These are phyloP conservation scores for Enteromius radiatus DNA, from an alignment of 2,797 vertebrate species.

Conservation along the genomic window DNA sequence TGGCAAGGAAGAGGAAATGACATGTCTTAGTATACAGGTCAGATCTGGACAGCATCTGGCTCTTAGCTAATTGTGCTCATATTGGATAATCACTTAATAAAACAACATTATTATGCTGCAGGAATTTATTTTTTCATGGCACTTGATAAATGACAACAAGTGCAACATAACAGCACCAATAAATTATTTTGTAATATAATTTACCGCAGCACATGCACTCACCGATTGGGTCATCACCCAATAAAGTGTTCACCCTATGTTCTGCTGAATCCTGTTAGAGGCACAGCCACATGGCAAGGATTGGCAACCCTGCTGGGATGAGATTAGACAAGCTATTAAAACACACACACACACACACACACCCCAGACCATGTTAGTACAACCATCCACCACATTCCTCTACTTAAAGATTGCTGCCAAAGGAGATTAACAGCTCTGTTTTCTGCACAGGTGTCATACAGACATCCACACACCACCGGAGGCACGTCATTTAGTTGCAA, in stretches of 20 bases:
- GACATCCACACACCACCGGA: background rate
- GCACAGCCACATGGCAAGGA: conserved; percentile 56
- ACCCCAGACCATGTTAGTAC: conserved; percentile 25
- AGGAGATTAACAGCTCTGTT: conserved; percentile 33
- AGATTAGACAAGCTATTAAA: conserved; percentile 60
- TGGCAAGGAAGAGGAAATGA: conserved; percentile 18
- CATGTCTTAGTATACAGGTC: conserved; percentile 11
- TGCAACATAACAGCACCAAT: background rate
- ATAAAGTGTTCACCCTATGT: conserved; percentile 50
- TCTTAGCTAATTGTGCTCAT: background rate
- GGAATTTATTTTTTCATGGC: background rate
- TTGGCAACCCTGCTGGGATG: conserved; percentile 51
- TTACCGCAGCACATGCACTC: background rate
- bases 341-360: conserved; percentile 39
- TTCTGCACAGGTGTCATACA: conserved; percentile 30
- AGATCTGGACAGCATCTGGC: conserved; percentile 27
- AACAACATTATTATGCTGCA: conserved; percentile 28
- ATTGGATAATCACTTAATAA: conserved; percentile 23
- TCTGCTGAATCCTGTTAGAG: conserved; percentile 61
- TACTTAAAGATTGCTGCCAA: conserved; percentile 32
- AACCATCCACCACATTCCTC: conserved; percentile 7
- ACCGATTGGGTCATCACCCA: conserved; percentile 56
- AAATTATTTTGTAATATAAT: conserved; percentile 4
- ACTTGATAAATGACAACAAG: background rate
- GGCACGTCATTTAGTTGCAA: background rate